These are phyloP conservation scores for Platichthys flesus DNA, from an alignment of 2,113 vertebrate species.

Conservation along the genomic window DNA sequence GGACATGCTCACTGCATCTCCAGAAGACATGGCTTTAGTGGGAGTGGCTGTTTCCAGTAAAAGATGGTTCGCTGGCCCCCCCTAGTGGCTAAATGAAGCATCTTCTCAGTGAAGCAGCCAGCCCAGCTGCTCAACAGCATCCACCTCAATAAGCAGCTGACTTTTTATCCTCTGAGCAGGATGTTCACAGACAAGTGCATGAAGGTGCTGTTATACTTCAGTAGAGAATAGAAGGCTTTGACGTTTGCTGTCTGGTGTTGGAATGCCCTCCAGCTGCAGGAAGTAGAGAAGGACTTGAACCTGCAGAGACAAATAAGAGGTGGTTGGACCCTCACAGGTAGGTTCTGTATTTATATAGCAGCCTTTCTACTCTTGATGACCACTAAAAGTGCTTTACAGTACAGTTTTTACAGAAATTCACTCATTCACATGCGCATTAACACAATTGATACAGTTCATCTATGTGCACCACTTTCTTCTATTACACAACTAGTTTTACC, in stretches of 20 bases:
- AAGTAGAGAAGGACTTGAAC: slow-evolving; percentile 98
- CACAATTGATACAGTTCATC: too few species aligned
- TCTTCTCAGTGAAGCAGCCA: slow-evolving; percentile 20
- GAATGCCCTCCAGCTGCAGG: slow-evolving; percentile 95
- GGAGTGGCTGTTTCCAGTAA: slow-evolving; percentile 35
- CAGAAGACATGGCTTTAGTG: background rate
- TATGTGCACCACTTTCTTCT: too few species aligned
- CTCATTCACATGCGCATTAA: too few species aligned
- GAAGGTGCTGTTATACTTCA: slow-evolving; percentile 86
- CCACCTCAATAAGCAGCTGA: slow-evolving; percentile 5
- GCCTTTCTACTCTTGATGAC: background rate
- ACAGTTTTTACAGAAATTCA: too few species aligned
- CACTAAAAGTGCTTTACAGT: background rate
- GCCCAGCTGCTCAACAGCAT: slow-evolving; percentile 14
- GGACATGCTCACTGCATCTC: slow-evolving; percentile 29
- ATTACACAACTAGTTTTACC: slow-evolving; percentile 75
- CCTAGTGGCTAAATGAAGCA: slow-evolving; percentile 60
- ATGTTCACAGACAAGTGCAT: background rate
- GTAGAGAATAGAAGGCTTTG: slow-evolving; percentile 97
- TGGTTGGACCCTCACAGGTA: background rate
- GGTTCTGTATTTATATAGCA: too few species aligned
- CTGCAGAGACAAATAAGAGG: slow-evolving; percentile 68
- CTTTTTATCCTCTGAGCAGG: slow-evolving; percentile 2
- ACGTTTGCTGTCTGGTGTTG: slow-evolving; percentile 95
- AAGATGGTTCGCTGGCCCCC: slow-evolving; percentile 38